Percentiles rank a stretch among this genome's conserved stretches.
Evolutionary conservation across 2,797 vertebrate species (phyloP).

Genomic region (Lepus townsendii): DNA sequence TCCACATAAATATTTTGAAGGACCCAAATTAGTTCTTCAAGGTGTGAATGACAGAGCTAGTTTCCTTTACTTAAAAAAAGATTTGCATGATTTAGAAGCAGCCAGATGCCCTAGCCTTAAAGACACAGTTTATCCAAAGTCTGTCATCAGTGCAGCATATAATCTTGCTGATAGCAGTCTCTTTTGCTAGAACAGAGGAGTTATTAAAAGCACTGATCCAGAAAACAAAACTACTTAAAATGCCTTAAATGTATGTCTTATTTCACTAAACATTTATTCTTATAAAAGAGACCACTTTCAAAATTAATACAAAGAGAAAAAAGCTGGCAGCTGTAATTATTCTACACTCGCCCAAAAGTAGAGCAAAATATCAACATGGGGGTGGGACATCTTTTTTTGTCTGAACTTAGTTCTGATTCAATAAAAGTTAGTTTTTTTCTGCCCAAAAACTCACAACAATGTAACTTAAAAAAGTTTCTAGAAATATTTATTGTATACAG

Average conservation of each 20-base stretch:
- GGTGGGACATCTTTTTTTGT: slow-evolving; percentile 57
- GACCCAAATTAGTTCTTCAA: slow-evolving; percentile 79
- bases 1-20: slow-evolving; percentile 87
- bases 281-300: slow-evolving; percentile 58
- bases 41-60: slow-evolving; percentile 81
- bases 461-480: slow-evolving; percentile 84
- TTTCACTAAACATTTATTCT: slow-evolving; percentile 66
- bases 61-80: slow-evolving; percentile 84
- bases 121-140: neutral
- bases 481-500: slow-evolving; percentile 88
- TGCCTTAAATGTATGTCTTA: slow-evolving; percentile 33
- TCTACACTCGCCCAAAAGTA: slow-evolving; percentile 58
- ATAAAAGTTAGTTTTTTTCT: slow-evolving; percentile 63
- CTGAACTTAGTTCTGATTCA: slow-evolving; percentile 77
- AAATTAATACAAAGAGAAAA: slow-evolving; percentile 75
- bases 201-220: slow-evolving; percentile 41
- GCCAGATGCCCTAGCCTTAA: slow-evolving; percentile 5
- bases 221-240: slow-evolving; percentile 43
- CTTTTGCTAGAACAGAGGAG: neutral
- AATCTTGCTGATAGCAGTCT: neutral
- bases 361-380: slow-evolving; percentile 62
- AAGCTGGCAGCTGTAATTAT: slow-evolving; percentile 46
- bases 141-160: neutral
- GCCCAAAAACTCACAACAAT: slow-evolving; percentile 67
- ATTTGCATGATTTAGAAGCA: neutral